These are phyloP conservation scores for Eucidaris tribuloides DNA, from an alignment of 35 echinoderm and acorn worm genomes.

Conservation along the genomic window DNA sequence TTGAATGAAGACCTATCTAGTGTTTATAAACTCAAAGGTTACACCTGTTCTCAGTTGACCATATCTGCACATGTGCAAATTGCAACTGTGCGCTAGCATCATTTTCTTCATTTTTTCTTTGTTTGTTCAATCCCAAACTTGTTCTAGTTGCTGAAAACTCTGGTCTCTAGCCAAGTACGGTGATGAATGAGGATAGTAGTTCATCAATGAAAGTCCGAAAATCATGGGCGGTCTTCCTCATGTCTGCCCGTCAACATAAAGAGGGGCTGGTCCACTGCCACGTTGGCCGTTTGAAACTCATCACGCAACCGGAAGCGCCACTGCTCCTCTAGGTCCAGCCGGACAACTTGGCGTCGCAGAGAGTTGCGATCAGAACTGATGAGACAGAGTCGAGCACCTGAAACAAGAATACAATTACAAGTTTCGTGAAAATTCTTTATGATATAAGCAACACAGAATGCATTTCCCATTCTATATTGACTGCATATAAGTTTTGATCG, in stretches of 20 bases:
- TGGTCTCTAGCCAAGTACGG: too few relatives aligned
- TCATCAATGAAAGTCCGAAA: too few relatives aligned
- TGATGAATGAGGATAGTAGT: too few relatives aligned
- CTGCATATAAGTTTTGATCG: background rate
- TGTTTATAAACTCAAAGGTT: too few relatives aligned
- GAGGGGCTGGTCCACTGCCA: constrained; percentile 63
- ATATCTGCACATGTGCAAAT: too few relatives aligned
- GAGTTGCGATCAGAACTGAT: constrained; percentile 89
- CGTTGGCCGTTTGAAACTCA: constrained; percentile 93
- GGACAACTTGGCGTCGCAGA: constrained; percentile 70
- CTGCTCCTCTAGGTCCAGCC: constrained; percentile 74
- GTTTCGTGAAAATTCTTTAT: too few relatives aligned
- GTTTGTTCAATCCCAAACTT: too few relatives aligned
- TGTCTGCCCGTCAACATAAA: constrained; percentile 74
- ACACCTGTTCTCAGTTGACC: too few relatives aligned
- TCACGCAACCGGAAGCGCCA: constrained; percentile 90
- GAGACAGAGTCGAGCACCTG: constrained; percentile 82
- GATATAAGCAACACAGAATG: background rate
- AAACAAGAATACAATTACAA: background rate
- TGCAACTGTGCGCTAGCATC: too few relatives aligned
- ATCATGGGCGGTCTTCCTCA: constrained; percentile 27
- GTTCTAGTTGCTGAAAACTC: too few relatives aligned
- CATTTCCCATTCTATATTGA: background rate
- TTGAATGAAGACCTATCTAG: too few relatives aligned
- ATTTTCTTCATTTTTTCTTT: too few relatives aligned